Evolutionary conservation across 2,797 vertebrate genomes (phyloP).

Genomic region (Sebastes baramenuke): DNA sequence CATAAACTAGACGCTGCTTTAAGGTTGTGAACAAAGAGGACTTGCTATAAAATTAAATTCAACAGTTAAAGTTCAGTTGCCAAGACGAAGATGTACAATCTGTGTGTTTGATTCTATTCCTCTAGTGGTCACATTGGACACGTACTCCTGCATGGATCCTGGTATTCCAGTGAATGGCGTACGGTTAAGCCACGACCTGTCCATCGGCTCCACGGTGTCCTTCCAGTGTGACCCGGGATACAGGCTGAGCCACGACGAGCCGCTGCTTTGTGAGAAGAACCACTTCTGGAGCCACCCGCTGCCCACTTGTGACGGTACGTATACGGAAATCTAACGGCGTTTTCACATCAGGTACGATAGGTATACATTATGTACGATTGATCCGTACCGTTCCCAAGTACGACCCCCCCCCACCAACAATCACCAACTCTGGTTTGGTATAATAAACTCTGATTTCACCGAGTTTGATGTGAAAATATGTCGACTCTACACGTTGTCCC

Average conservation of each 20-base stretch:
- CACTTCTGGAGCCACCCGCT: conserved; percentile 98
- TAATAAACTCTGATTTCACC: too few relatives aligned
- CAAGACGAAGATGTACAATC: neutral
- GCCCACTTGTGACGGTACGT: conserved; percentile 95
- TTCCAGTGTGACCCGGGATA: conserved; percentile 96
- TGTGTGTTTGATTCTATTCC: neutral
- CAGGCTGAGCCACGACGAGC: conserved; percentile 92
- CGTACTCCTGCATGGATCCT: conserved; percentile 96
- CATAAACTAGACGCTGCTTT: neutral
- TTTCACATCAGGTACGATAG: too few relatives aligned
- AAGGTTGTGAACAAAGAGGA: neutral
- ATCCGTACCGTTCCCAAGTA: too few relatives aligned
- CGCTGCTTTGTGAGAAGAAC: conserved; percentile 95
- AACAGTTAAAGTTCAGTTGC: neutral
- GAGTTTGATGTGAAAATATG: too few relatives aligned
- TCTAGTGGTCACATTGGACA: conserved; percentile 95
- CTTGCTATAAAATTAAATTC: neutral
- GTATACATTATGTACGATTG: neutral
- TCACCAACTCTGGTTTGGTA: too few relatives aligned
- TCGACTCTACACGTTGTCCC: too few relatives aligned
- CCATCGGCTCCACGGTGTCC: conserved; percentile 93
- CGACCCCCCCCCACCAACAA: too few relatives aligned
- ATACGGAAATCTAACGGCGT: neutral
- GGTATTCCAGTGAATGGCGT: conserved; percentile 95
- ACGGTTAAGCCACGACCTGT: conserved; percentile 93